These are phyloP conservation scores for Turdus rufiventris DNA, from an alignment of 2,113 vertebrate genomes.

Conservation along the genomic window DNA sequence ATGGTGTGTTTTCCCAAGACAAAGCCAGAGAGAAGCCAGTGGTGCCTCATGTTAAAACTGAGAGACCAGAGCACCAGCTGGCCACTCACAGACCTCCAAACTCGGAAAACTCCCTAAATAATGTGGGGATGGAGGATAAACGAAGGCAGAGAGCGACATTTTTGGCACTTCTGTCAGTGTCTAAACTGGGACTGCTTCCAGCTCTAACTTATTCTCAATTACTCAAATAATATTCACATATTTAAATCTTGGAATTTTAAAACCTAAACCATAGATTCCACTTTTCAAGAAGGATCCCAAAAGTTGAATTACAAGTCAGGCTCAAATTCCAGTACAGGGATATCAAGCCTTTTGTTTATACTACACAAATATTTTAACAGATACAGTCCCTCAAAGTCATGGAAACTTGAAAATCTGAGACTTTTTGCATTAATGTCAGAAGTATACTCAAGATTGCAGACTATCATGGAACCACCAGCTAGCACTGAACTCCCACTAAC, in stretches of 20 bases:
- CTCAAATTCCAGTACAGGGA: neutral
- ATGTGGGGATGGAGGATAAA: neutral
- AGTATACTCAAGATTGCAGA: neutral
- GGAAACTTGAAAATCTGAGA: neutral
- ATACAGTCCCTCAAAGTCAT: neutral
- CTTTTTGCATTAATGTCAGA: neutral
- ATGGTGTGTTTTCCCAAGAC: neutral
- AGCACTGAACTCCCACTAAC: neutral
- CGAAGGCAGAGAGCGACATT: fast-evolving
- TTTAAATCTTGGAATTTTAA: neutral
- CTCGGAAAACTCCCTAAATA: neutral
- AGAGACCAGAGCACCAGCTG: neutral
- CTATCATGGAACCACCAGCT: neutral
- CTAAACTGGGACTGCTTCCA: neutral
- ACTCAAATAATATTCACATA: neutral
- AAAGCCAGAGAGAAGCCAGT: neutral
- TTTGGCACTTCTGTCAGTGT: neutral
- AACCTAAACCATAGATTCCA: neutral
- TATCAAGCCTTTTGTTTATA: neutral
- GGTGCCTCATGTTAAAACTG: neutral
- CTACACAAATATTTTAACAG: neutral
- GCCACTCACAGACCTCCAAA: neutral
- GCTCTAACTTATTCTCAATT: neutral
- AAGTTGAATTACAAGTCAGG: neutral
- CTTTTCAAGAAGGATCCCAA: neutral